Conservation (phyloP, 2,113 vertebrate species). For the Nettapus auritus region DNA sequence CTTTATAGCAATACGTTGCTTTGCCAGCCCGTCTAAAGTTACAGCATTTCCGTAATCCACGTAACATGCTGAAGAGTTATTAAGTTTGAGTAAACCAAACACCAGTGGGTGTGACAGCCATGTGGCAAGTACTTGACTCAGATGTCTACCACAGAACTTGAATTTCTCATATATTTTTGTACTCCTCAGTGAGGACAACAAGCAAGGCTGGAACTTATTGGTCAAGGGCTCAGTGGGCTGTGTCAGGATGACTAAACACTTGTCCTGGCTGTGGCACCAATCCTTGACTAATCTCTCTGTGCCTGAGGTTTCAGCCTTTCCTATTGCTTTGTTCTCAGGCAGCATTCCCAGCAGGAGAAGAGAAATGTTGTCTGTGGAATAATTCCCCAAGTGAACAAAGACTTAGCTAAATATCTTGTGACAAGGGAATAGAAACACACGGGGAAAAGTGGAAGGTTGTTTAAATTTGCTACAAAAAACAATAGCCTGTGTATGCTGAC, state of each 20-base stretch:
- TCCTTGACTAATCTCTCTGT: conserved; percentile 39
- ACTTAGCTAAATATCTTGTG: not conserved
- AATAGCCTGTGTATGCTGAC: not conserved
- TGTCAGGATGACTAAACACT: conserved; percentile 51
- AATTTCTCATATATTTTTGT: conserved; percentile 46
- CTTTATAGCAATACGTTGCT: not conserved
- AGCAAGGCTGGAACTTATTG: conserved; percentile 24
- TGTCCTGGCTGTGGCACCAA: conserved; percentile 7
- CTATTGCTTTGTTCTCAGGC: conserved; percentile 23
- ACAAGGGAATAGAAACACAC: not conserved
- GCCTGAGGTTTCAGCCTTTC: conserved; percentile 51
- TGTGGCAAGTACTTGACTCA: conserved; percentile 65
- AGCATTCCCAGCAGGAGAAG: conserved; percentile 30
- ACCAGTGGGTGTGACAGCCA: conserved; percentile 38
- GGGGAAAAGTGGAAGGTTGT: not conserved
- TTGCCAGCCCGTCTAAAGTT: not conserved
- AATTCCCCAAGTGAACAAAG: not conserved
- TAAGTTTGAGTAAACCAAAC: conserved; percentile 34
- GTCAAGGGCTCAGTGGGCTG: not conserved
- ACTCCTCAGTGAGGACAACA: conserved; percentile 11
- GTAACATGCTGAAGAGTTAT: not conserved
- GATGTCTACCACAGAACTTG: conserved; percentile 24
- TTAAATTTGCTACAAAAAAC: not conserved
- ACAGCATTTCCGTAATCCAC: not conserved
- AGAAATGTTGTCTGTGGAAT: conserved; percentile 48